Conservation (phyloP, 2,888 invertebrate species). For the Drosophila basisetae region DNA sequence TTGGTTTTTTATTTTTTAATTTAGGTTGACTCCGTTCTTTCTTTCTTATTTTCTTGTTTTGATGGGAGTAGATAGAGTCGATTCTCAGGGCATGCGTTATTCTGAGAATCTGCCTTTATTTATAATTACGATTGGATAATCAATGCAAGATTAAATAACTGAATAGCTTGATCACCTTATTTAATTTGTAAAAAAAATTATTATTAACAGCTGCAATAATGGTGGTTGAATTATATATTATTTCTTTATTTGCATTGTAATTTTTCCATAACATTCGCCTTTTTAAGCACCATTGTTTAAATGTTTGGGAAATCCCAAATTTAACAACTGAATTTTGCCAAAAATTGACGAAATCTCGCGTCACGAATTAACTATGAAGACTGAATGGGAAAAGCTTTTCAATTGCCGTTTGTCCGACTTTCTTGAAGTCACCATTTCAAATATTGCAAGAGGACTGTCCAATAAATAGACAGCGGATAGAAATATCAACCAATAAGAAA, state of each 20-base stretch:
- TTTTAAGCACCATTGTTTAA: background rate
- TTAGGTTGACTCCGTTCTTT: background rate
- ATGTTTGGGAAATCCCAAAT: background rate
- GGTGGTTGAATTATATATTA: background rate
- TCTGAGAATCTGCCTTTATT: background rate
- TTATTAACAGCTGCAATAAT: background rate
- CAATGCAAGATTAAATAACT: background rate
- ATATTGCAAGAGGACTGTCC: slow-evolving; percentile 12
- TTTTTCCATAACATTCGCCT: slow-evolving; percentile 1
- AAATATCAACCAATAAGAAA: slow-evolving; percentile 25
- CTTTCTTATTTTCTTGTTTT: background rate
- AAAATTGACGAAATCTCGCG: slow-evolving; percentile 43
- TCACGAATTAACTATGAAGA: slow-evolving; percentile 53
- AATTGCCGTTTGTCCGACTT: slow-evolving; percentile 12
- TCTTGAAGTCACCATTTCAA: slow-evolving; percentile 10
- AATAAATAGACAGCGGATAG: slow-evolving; percentile 6
- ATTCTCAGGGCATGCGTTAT: background rate
- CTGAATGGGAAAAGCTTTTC: slow-evolving; percentile 51
- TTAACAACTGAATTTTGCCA: slow-evolving; percentile 15
- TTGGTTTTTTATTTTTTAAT: background rate
- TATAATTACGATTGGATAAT: background rate
- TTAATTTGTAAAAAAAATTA: background rate
- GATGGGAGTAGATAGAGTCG: background rate
- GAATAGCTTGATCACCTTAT: background rate
- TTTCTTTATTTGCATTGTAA: background rate